Evolutionary conservation across 2,113 vertebrate species (phyloP).

Genomic region (Chionodraco myersi): DNA sequence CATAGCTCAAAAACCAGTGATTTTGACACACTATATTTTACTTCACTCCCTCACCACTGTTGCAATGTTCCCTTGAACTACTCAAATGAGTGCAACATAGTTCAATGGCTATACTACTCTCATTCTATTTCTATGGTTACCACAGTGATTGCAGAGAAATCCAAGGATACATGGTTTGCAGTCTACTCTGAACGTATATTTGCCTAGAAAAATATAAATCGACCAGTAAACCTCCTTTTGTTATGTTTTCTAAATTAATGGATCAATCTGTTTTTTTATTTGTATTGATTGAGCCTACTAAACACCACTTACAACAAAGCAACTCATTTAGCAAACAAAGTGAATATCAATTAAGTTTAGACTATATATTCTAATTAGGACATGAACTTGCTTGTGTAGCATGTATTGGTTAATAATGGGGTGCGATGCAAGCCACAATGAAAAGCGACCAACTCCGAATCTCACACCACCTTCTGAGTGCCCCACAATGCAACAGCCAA

Average conservation of each 20-base stretch:
- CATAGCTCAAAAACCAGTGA: too few species aligned
- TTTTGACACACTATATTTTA: too few species aligned
- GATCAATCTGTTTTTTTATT: background rate
- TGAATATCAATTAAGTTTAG: background rate
- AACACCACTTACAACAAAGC: background rate
- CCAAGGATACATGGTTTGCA: background rate
- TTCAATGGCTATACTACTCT: too few species aligned
- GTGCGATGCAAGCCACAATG: background rate
- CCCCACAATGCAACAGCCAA: slow-evolving; percentile 28
- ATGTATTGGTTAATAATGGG: slow-evolving; percentile 13
- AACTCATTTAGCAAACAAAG: background rate
- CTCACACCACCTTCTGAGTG: background rate
- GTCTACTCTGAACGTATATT: background rate
- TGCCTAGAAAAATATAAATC: background rate
- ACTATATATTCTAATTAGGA: slow-evolving; percentile 2
- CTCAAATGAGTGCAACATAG: too few species aligned
- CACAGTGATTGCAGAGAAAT: background rate
- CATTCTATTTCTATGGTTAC: background rate
- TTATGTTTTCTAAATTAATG: background rate
- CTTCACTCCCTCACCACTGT: too few species aligned
- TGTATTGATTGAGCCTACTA: background rate
- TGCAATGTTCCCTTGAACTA: too few species aligned
- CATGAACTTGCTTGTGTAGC: background rate
- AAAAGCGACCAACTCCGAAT: background rate
- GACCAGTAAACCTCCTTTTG: background rate